Conservation (phyloP, 2,888 invertebrate genomes). For the Ochlodes sylvanus region DNA sequence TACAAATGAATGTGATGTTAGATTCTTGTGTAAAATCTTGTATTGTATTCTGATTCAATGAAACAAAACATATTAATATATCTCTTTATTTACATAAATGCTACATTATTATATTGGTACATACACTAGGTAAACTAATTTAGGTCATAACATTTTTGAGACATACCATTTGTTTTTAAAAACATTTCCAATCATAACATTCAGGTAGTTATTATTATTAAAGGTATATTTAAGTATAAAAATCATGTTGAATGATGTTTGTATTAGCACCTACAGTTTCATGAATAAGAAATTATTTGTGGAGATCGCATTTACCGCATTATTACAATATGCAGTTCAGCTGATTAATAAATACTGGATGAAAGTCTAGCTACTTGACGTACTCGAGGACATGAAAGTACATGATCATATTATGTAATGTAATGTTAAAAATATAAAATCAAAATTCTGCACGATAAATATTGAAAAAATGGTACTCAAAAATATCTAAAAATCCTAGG, state of each 20-base stretch:
- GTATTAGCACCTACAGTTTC: slow-evolving; percentile 4
- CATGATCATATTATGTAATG: no score
- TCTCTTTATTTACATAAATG: slow-evolving; percentile 40
- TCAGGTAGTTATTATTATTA: background rate
- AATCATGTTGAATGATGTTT: background rate
- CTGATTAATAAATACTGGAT: no score
- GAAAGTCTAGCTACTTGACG: no score
- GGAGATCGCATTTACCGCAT: background rate
- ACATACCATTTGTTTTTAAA: background rate
- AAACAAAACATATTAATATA: background rate
- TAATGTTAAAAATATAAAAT: no score
- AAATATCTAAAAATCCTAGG: no score
- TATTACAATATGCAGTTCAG: no score
- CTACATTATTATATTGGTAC: slow-evolving; percentile 11
- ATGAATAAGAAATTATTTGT: background rate
- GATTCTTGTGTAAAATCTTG: no score
- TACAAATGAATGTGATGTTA: no score
- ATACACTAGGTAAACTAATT: slow-evolving; percentile 21
- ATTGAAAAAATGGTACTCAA: no score
- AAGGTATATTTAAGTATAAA: background rate
- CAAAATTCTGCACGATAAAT: no score
- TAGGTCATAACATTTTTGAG: background rate
- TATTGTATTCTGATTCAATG: background rate
- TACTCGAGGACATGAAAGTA: no score
- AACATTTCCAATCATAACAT: background rate